These are phyloP conservation scores for Drepanosiphum platanoidis DNA, from an alignment of 2,888 invertebrate species.

Conservation along the genomic window DNA sequence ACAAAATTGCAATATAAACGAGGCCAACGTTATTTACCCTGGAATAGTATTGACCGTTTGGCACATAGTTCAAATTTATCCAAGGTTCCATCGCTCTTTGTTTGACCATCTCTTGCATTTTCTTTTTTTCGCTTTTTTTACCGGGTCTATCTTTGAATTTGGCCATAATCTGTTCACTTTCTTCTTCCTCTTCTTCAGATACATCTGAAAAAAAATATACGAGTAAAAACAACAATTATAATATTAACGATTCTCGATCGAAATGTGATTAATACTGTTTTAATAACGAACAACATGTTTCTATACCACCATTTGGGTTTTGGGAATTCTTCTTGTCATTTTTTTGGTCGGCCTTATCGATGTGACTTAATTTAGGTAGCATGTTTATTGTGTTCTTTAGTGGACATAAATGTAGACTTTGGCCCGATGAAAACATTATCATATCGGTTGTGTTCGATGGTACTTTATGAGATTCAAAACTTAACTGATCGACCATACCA, in stretches of 20 bases:
- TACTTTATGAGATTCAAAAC: conserved; percentile 53
- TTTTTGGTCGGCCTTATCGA: conserved; percentile 44
- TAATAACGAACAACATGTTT: not conserved
- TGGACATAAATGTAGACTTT: conserved; percentile 52
- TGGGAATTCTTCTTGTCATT: conserved; percentile 23
- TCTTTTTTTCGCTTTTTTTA: conserved; percentile 57
- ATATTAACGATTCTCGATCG: not conserved
- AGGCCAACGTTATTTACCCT: conserved; percentile 31
- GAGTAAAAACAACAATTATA: too few species aligned
- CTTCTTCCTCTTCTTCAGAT: conserved; percentile 47
- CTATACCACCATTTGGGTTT: conserved; percentile 52
- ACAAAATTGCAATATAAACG: not conserved
- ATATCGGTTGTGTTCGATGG: conserved; percentile 45
- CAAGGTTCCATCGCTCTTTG: conserved; percentile 59
- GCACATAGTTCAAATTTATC: conserved; percentile 49
- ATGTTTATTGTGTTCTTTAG: conserved; percentile 45
- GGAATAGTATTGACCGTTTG: conserved; percentile 49
- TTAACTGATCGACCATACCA: conserved; percentile 52
- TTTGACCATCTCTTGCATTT: conserved; percentile 59
- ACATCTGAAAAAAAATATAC: conserved; percentile 25
- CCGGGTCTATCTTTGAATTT: conserved; percentile 56
- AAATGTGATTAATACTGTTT: not conserved
- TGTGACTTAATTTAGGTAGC: conserved; percentile 56
- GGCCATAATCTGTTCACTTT: conserved; percentile 58
- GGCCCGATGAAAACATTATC: conserved; percentile 44